Base-by-base conservation (phyloP, 2,113 vertebrate species). In the Entelurus aequoreus region DNA sequence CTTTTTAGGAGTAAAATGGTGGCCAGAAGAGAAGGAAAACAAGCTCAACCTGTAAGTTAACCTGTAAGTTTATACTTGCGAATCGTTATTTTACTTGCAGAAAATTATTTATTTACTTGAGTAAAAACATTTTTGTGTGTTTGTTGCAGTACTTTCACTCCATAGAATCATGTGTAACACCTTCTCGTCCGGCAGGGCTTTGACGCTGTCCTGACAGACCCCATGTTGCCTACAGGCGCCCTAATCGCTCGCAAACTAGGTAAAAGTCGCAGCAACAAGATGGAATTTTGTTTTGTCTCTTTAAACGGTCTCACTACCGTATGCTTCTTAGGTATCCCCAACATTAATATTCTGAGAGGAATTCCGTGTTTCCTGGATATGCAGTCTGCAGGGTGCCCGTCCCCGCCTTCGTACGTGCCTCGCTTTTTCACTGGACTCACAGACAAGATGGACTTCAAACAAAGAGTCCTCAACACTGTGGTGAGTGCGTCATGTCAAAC, bases 401-500 rank as follows among this genome's bases (percentile, higher is more conserved):
- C 78, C 35, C 92, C 92, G 0, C 75, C 87, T 1, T 91, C 91
- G 1, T 92, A 88, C 1, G 46, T 92, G 1, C 92, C 93, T 47
- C 87, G 89, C 16, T 86, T 85, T 51, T 90, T 91, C 42, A 91
- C 88, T 1, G 42, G 64, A 44, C 81, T 76, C 71, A 87, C 89
- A 0, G 87, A 95, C 57, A 86, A 0, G 4, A 97, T 98, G 95
- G 90, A 63, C 0, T 95, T 94, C 50, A 60, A 52, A 0, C 83
- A 95, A 54, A 83, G 93, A 35, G 66, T 90, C 19, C 47, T 84
- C 70, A 96, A 95, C 16, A 70, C 88, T 2, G 21, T 95, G 42
- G 69, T 85, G 53, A 82, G 74, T 48, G 15, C 5, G 10, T 16
- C 9, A 51, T 40, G 11, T 57, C 13, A 57, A 42, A 42, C 8